Conservation (phyloP, 2,888 invertebrate genomes). For the Tenthredo amoena region DNA sequence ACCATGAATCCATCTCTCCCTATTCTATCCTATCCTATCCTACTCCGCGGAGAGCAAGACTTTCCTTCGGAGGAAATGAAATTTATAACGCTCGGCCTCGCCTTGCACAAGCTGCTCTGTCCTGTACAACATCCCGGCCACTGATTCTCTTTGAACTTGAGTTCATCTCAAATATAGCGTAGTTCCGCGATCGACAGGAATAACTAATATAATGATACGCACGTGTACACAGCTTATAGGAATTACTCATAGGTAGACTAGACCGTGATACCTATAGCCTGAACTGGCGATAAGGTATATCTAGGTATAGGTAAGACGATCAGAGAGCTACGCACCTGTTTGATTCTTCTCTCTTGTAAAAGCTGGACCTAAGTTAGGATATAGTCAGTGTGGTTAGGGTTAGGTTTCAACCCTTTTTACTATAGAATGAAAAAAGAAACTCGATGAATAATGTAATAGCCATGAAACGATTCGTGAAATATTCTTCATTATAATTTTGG, state of each 20-base stretch:
- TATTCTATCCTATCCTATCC: background rate
- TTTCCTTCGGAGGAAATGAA: conserved; percentile 5
- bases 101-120: background rate
- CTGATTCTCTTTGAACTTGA: background rate
- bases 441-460: conserved; percentile 12
- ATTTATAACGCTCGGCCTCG: conserved; percentile 1
- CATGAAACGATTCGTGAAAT: background rate
- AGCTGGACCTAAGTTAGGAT: background rate
- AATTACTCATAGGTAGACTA: background rate
- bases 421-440: background rate
- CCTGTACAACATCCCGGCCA: background rate
- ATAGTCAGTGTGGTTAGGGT: background rate
- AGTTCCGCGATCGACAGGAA: background rate
- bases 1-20: background rate
- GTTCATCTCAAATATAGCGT: conserved; percentile 20
- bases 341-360: conserved; percentile 23
- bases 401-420: background rate
- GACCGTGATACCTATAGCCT: background rate
- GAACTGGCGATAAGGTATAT: background rate
- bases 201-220: background rate
- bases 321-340: conserved; percentile 36
- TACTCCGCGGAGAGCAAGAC: background rate
- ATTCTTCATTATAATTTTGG: conserved; percentile 13
- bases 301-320: background rate
- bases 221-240: background rate